A percentile compares a stretch with the other conserved stretches of the same genome.
Evolutionary conservation across 2,113 vertebrate species (phyloP).

Genomic region (Conger conger): DNA sequence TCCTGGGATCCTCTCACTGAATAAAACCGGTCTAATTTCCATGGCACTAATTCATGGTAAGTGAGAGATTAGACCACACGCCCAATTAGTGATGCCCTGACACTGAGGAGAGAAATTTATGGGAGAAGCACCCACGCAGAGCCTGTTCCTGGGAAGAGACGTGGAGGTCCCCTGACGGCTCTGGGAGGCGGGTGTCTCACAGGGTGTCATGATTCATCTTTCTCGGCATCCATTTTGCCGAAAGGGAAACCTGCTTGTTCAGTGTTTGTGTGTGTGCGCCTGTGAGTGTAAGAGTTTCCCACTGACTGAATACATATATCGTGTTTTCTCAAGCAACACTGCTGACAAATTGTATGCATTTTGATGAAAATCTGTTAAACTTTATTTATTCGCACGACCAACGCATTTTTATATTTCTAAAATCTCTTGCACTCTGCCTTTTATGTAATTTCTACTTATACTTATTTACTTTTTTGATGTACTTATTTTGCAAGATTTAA

Average conservation of each 20-base stretch:
- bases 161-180: not conserved
- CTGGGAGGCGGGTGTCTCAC: not conserved
- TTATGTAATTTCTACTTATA: too few relatives aligned
- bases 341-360: too few relatives aligned
- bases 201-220: not conserved
- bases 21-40: not conserved
- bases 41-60: not conserved
- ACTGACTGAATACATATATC: too few relatives aligned
- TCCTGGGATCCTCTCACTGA: not conserved
- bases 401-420: too few relatives aligned
- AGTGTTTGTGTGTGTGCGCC: too few relatives aligned
- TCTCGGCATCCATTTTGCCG: not conserved
- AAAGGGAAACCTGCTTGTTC: not conserved
- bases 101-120: not conserved
- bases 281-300: too few relatives aligned
- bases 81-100: not conserved
- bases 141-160: not conserved
- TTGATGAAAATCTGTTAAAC: too few relatives aligned
- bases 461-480: too few relatives aligned
- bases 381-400: too few relatives aligned
- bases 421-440: too few relatives aligned
- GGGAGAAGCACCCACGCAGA: not conserved
- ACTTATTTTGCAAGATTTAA: too few relatives aligned
- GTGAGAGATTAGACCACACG: not conserved
- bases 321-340: too few relatives aligned